Conservation (phyloP, 2,797 vertebrate genomes). For the Schizopygopsis pylzovi region DNA sequence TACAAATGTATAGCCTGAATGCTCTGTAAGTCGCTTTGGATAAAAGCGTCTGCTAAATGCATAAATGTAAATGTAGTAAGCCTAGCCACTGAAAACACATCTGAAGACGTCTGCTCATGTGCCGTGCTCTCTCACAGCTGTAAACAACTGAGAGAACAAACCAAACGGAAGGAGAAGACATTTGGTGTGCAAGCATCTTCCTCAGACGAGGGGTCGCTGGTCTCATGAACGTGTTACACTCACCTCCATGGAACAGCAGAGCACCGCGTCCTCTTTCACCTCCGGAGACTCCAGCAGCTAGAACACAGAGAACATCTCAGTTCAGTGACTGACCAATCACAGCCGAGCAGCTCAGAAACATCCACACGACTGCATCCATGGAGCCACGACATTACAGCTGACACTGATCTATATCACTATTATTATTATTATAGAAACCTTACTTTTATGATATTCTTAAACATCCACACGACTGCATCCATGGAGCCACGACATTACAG, state of each 20-base stretch:
- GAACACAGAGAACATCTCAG: slow-evolving; percentile 7
- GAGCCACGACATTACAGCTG: too few species aligned
- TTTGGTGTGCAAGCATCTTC: neutral
- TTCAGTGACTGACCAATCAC: neutral
- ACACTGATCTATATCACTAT: too few species aligned
- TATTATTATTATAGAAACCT: too few species aligned
- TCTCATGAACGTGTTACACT: slow-evolving; percentile 48
- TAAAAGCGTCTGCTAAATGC: too few species aligned
- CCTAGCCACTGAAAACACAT: neutral
- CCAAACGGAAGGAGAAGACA: neutral
- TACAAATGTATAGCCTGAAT: too few species aligned
- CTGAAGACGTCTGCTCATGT: neutral
- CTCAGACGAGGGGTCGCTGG: neutral
- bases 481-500: too few species aligned
- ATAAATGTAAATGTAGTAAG: neutral
- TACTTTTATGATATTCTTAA: too few species aligned
- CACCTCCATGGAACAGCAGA: slow-evolving; percentile 99
- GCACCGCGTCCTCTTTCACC: slow-evolving; percentile 94
- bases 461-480: too few species aligned
- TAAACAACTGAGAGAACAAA: neutral
- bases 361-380: neutral
- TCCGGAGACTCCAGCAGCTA: slow-evolving; percentile 94
- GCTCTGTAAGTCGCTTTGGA: too few species aligned
- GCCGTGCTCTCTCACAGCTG: neutral
- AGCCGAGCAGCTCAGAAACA: neutral